phyloP scores from a whole-genome alignment of 2,113 vertebrate species.

The Paramormyrops kingsleyae region DNA sequence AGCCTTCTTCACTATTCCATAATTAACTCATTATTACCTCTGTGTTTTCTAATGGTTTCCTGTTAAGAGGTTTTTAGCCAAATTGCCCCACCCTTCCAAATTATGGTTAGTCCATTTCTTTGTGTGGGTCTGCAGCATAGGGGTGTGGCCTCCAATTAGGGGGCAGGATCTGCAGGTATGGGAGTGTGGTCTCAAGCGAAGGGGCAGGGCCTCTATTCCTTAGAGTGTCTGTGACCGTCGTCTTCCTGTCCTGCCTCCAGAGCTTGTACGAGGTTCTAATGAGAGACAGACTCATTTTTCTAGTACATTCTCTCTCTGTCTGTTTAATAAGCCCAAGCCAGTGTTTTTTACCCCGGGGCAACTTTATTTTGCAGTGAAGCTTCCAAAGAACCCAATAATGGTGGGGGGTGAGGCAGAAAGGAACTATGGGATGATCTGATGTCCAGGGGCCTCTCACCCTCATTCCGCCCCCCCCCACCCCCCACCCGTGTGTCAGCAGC shows the following conservation, averaged over 20 bases:
- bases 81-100: background rate
- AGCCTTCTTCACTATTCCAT: background rate
- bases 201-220: background rate
- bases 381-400: slow-evolving; percentile 55
- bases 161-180: background rate
- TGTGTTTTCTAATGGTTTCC: background rate
- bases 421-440: background rate
- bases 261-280: background rate
- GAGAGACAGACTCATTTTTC: background rate
- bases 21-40: background rate
- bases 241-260: background rate
- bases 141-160: too few relatives aligned
- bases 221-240: background rate
- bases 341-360: slow-evolving; percentile 34
- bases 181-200: background rate
- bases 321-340: slow-evolving; percentile 41
- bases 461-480: too few relatives aligned
- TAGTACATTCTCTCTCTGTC: slow-evolving; percentile 11
- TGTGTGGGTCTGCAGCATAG: too few relatives aligned
- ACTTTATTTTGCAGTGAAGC: slow-evolving; percentile 53
- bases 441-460: background rate
- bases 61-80: background rate
- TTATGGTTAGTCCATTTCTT: background rate
- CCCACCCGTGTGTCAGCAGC: background rate
- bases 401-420: background rate